Conservation (phyloP, 1,140 invertebrate species). For the Tigriopus japonicus region DNA sequence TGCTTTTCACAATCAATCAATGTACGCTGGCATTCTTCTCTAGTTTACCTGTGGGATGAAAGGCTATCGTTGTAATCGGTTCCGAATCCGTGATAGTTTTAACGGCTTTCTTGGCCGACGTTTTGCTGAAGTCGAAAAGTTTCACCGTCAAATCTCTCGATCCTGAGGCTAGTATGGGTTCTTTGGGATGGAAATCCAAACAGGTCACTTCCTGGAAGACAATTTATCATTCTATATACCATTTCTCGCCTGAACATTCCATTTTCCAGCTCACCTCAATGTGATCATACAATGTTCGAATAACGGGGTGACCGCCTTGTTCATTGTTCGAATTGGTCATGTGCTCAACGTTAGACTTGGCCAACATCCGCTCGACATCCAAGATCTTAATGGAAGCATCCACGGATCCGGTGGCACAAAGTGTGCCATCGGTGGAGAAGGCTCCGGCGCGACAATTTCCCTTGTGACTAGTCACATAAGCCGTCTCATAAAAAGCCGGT, state of each 20-base stretch:
- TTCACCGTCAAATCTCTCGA: slow-evolving; percentile 84
- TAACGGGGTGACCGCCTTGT: slow-evolving; percentile 70
- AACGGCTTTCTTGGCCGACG: slow-evolving; percentile 91
- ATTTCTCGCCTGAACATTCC: slow-evolving; percentile 21
- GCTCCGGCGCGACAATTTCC: slow-evolving; percentile 59
- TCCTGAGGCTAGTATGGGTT: slow-evolving; percentile 80
- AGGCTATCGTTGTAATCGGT: slow-evolving; percentile 64
- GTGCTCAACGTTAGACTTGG: slow-evolving; percentile 72
- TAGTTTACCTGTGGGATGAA: slow-evolving; percentile 87
- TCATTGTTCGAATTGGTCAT: slow-evolving; percentile 30
- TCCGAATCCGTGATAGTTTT: slow-evolving; percentile 86
- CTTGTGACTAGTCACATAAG: slow-evolving; percentile 97
- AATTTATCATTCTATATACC: too few species aligned
- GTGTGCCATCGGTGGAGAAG: slow-evolving; percentile 78
- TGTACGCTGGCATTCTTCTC: slow-evolving; percentile 44
- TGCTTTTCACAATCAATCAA: background rate
- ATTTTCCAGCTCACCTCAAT: slow-evolving; percentile 43
- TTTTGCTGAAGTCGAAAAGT: slow-evolving; percentile 93
- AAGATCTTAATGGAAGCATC: slow-evolving; percentile 97
- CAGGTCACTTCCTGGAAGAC: slow-evolving; percentile 60
- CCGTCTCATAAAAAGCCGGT: slow-evolving; percentile 88
- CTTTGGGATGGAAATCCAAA: slow-evolving; percentile 84
- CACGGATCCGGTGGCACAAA: slow-evolving; percentile 93
- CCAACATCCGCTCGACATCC: slow-evolving; percentile 92
- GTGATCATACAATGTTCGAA: slow-evolving; percentile 95